These are phyloP conservation scores for Bombyx huttoni DNA, from an alignment of 2,888 invertebrate genomes.

Conservation along the genomic window DNA sequence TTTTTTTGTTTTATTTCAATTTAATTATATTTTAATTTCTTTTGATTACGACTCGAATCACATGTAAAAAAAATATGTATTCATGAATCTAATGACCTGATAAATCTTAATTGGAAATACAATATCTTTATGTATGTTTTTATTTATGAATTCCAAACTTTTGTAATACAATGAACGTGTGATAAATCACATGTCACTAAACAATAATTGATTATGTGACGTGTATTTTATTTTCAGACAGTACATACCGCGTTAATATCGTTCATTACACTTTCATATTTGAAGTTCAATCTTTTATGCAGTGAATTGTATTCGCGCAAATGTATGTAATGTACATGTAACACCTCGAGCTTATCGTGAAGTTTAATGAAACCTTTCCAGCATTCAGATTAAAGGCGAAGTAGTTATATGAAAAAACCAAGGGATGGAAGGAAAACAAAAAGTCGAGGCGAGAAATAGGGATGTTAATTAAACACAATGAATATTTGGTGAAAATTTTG, in stretches of 20 bases:
- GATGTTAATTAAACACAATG: too few relatives aligned
- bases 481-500: too few relatives aligned
- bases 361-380: too few relatives aligned
- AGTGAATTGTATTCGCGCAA: background rate
- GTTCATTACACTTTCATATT: background rate
- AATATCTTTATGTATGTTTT: too few relatives aligned
- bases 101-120: too few relatives aligned
- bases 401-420: too few relatives aligned
- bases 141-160: too few relatives aligned
- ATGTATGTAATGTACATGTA: too few relatives aligned
- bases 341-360: too few relatives aligned
- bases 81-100: background rate
- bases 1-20: background rate
- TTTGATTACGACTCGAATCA: background rate
- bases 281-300: background rate
- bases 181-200: background rate
- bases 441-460: too few relatives aligned
- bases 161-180: background rate
- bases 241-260: background rate
- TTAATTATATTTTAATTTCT: background rate
- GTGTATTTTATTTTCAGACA: background rate
- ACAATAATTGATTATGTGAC: background rate
- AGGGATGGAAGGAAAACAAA: too few relatives aligned
- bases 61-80: background rate
- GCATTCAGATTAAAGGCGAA: too few relatives aligned